A percentile compares a stretch with the other conserved stretches of the same genome.
Evolutionary conservation across 2,797 vertebrate species (phyloP).

Genomic region (Hoplostethus mediterraneus): DNA sequence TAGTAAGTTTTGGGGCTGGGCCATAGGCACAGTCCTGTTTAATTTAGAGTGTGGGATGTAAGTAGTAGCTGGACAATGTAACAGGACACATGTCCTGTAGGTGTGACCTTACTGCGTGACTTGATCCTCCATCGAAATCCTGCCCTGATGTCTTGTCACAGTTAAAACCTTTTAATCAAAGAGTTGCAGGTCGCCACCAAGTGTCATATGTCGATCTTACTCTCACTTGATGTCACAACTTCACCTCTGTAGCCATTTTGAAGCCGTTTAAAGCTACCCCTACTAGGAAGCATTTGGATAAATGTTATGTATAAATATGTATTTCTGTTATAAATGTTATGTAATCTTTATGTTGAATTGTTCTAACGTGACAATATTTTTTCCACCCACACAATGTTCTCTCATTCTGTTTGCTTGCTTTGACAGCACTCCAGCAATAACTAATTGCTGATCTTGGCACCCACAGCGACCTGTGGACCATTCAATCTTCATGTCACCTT

Average conservation of each 20-base stretch:
- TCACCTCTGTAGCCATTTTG: constrained; percentile 1
- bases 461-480: constrained; percentile 2
- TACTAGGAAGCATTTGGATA: not conserved
- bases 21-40: not conserved
- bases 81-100: constrained; percentile 15
- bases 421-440: not conserved
- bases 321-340: too few relatives aligned
- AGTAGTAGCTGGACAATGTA: not conserved
- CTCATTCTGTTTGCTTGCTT: not conserved
- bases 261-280: not conserved
- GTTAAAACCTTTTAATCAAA: constrained; percentile 40
- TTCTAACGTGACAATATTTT: not conserved
- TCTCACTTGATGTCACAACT: not conserved
- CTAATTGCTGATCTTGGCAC: constrained; percentile 4
- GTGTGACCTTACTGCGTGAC: constrained; percentile 22
- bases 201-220: constrained; percentile 1
- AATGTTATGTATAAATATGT: not conserved
- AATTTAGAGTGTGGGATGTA: constrained; percentile 5
- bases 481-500: constrained; percentile 23
- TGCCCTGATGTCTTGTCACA: constrained; percentile 9
- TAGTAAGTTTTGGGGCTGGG: too few relatives aligned
- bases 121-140: not conserved
- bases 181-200: not conserved
- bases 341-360: not conserved
- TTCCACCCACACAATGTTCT: not conserved